Evolutionary conservation across 2,888 invertebrate genomes (phyloP), one percentile per base, ranked within the genome.

Genomic region (Coleophora flavipennella): DNA sequence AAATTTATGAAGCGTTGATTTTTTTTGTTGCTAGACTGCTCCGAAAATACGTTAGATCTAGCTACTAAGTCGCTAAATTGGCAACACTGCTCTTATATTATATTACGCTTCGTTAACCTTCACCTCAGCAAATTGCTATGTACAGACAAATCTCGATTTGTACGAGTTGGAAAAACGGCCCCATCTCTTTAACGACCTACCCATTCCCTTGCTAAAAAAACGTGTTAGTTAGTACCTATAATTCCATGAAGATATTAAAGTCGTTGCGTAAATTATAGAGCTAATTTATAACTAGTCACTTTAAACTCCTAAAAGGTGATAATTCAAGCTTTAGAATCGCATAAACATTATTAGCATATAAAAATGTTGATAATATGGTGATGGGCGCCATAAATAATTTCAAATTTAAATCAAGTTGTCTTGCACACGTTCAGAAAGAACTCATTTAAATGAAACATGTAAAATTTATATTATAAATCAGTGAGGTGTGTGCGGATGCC

Each of bases 161-260:
- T 45, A 53, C 57, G 57, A 53, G 46, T 57, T 46, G 51, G 41
- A 44, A 45, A 45, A 45, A 53, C 49, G 57, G 57, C 59, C 57
- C 52, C 43, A 67, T 70, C 78, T 79, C 79, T 78, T 78, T 79
- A 75, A 42, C 42, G 4, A 8, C n/a, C 20, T 12, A 51, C 49
- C 51, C 43, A 45, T 38, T 57, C 61, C 76, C 78, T 80, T 80
- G 80, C 79, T 80, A 71, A 61, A 51, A 60, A 58, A 57, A 60
- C 58, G 60, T 68, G 20, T 20, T 4, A 20, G 6, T 20, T 20
- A 20, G 3, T 20, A 20, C 6, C 3, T 6, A 4, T 20, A 58
- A 58, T 45, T 59, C 50, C 49, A 43, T 44, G 38, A 54, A 42
- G 44, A 56, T 59, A 46, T 55, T 56, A 53, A 60, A 46, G 12